Conservation (phyloP, 2,888 invertebrate genomes). For the Pegoplata infirma region DNA sequence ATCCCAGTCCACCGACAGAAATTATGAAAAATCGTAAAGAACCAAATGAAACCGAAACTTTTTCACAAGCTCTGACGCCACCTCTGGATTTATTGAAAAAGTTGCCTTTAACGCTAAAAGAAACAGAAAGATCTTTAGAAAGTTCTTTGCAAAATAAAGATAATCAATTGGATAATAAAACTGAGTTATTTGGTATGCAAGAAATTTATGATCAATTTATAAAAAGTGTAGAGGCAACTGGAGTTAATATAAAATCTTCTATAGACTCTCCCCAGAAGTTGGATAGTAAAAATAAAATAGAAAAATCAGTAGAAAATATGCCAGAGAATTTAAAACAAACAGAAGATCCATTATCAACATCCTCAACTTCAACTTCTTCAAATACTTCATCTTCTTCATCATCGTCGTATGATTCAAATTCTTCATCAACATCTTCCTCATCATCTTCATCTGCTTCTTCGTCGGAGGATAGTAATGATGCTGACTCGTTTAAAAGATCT, state of each 20-base stretch:
- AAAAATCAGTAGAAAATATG: background rate
- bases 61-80: constrained; percentile 29
- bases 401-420: constrained; percentile 62
- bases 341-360: constrained; percentile 62
- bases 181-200: constrained; percentile 71
- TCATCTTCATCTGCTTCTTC: constrained; percentile 67
- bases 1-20: constrained; percentile 69
- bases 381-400: constrained; percentile 59
- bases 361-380: constrained; percentile 65
- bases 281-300: no score
- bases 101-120: background rate
- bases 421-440: constrained; percentile 63
- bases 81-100: constrained; percentile 41
- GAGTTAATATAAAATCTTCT: constrained; percentile 64
- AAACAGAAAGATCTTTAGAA: background rate
- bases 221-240: constrained; percentile 73
- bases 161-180: background rate
- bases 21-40: constrained; percentile 22
- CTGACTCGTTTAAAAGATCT: constrained; percentile 50
- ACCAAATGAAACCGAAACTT: background rate
- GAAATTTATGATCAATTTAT: constrained; percentile 76
- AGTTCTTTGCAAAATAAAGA: background rate
- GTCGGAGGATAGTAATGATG: constrained; percentile 66
- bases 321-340: constrained; percentile 4
- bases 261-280: background rate